Conservation (phyloP, 64 coral and sea anemone genomes). For the Astreopora myriophthalma region DNA sequence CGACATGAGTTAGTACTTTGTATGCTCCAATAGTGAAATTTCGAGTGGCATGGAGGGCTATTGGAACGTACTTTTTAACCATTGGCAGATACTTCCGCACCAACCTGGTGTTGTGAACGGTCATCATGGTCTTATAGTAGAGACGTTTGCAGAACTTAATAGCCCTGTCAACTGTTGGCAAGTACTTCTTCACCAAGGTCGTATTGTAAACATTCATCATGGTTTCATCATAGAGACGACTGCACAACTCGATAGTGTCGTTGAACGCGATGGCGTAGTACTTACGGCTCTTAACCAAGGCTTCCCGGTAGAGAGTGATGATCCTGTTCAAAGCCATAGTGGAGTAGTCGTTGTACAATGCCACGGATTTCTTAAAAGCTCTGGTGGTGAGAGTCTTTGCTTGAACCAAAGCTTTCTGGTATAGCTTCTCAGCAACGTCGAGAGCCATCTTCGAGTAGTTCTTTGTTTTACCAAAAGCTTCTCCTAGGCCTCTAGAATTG, state of each 20-base stretch:
- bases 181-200: background rate
- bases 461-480: slow-evolving; percentile 41
- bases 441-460: slow-evolving; percentile 34
- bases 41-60: background rate
- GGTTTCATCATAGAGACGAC: background rate
- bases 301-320: slow-evolving; percentile 1
- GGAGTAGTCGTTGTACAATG: slow-evolving; percentile 16
- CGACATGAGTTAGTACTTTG: background rate
- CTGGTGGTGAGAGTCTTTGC: slow-evolving; percentile 34
- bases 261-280: slow-evolving; percentile 10
- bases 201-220: background rate
- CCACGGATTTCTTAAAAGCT: slow-evolving; percentile 58
- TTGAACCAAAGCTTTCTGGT: slow-evolving; percentile 42
- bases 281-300: slow-evolving; percentile 6
- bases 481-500: slow-evolving; percentile 61
- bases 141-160: slow-evolving; percentile 56
- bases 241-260: background rate
- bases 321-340: slow-evolving; percentile 48
- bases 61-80: background rate
- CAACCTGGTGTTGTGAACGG: background rate
- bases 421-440: slow-evolving; percentile 58
- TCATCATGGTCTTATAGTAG: slow-evolving; percentile 12
- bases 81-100: background rate
- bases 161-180: slow-evolving; percentile 3
- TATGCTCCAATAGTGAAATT: slow-evolving; percentile 22